Conservation (phyloP, 2,113 vertebrate genomes). For the Maccullochella peelii region DNA sequence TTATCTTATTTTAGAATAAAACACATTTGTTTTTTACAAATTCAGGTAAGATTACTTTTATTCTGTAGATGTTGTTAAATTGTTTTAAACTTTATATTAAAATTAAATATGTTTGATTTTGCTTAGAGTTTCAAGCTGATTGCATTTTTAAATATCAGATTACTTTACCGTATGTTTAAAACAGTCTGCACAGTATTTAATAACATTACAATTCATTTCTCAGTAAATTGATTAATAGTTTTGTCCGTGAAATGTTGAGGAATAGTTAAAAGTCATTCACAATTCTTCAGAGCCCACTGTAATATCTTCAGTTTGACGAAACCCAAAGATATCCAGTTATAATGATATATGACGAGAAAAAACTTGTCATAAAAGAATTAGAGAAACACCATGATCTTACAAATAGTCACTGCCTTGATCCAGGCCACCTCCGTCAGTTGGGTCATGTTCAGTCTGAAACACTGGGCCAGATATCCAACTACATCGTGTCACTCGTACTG, state of each 20-base stretch:
- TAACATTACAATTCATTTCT: not conserved
- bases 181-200: not conserved
- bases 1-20: no score
- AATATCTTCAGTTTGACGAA: no score
- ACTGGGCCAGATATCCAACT: conserved; percentile 64
- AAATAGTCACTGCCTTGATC: conserved; percentile 55
- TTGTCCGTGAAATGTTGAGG: no score
- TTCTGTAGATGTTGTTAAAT: not conserved
- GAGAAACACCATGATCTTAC: conserved; percentile 58
- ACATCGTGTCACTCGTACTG: conserved; percentile 56
- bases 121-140: not conserved
- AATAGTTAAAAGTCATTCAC: no score
- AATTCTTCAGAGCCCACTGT: no score
- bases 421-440: conserved; percentile 66
- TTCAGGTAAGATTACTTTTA: no score
- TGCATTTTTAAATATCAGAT: not conserved
- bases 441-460: conserved; percentile 73
- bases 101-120: not conserved
- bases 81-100: not conserved
- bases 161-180: no score
- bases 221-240: no score
- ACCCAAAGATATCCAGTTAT: no score
- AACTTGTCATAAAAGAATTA: no score
- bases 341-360: no score
- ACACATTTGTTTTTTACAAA: no score